Conservation (phyloP, 2,797 vertebrate species). For the Mastacembelus armatus region DNA sequence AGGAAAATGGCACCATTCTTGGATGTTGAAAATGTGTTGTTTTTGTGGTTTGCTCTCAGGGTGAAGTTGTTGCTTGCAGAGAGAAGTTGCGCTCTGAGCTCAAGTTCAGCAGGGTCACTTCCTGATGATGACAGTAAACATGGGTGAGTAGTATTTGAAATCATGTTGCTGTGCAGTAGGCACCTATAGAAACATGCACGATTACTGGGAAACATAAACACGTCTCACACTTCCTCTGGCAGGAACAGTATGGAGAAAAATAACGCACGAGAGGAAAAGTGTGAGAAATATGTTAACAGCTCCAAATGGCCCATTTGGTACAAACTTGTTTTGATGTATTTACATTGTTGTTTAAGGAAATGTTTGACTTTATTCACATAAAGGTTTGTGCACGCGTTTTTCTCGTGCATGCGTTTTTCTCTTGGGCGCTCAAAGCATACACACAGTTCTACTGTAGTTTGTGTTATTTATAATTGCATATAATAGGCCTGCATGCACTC, state of each 20-base stretch:
- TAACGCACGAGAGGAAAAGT: slow-evolving; percentile 29
- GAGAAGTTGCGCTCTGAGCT: slow-evolving; percentile 82
- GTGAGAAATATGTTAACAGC: slow-evolving; percentile 38
- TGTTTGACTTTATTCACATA: neutral
- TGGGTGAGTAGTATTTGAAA: slow-evolving; percentile 80
- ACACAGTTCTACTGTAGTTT: neutral
- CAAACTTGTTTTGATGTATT: slow-evolving; percentile 18
- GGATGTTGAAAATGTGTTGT: slow-evolving; percentile 49
- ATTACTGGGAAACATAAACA: slow-evolving; percentile 27
- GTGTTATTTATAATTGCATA: slow-evolving; percentile 46
- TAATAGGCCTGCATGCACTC: slow-evolving; percentile 10
- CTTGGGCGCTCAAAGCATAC: neutral
- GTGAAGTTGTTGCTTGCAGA: slow-evolving; percentile 72
- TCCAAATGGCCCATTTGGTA: slow-evolving; percentile 54
- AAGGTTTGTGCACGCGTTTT: neutral
- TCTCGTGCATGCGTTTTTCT: no score
- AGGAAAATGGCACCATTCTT: slow-evolving; percentile 48
- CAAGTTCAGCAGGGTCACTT: slow-evolving; percentile 83
- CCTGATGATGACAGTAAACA: slow-evolving; percentile 91
- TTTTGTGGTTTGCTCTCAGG: slow-evolving; percentile 59
- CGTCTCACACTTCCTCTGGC: slow-evolving; percentile 66
- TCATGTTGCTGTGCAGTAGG: neutral
- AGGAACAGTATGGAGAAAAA: slow-evolving; percentile 58
- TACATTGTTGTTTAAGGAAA: slow-evolving; percentile 12
- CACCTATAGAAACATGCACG: slow-evolving; percentile 9